A percentile compares a stretch with the other conserved stretches of the same genome.
These are phyloP conservation scores for Tuta absoluta DNA, from an alignment of 2,888 invertebrate genomes.

Conservation along the genomic window DNA sequence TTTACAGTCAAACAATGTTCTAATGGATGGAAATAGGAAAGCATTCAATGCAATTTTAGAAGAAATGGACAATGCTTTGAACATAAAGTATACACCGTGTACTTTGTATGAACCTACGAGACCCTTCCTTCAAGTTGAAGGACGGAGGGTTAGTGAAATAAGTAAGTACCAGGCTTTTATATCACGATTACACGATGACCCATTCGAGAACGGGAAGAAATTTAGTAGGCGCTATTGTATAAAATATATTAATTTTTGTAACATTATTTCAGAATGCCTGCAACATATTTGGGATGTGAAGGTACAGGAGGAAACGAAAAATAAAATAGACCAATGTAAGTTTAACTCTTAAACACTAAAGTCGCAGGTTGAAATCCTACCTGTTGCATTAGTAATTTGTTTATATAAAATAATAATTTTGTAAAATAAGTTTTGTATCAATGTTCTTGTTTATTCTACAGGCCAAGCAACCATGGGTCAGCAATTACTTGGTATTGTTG, in stretches of 20 bases:
- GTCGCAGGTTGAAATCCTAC: background rate
- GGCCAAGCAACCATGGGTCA: background rate
- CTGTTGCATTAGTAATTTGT: background rate
- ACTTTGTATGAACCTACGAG: background rate
- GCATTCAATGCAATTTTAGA: background rate
- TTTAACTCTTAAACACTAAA: background rate
- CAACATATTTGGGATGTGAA: conserved; percentile 26
- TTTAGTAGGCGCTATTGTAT: too few relatives aligned
- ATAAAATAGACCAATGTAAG: conserved; percentile 9
- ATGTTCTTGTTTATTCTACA: background rate
- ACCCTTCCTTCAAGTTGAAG: background rate
- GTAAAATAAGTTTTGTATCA: background rate
- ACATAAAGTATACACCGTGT: background rate
- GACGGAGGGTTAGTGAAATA: conserved; percentile 15
- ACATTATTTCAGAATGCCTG: conserved; percentile 24
- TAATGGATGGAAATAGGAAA: background rate
- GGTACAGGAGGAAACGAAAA: conserved; percentile 6
- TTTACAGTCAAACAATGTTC: background rate
- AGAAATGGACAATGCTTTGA: conserved; percentile 2
- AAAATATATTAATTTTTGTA: background rate
- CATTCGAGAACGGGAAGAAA: too few relatives aligned
- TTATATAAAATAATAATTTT: background rate
- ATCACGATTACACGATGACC: background rate
- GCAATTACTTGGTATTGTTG: background rate
- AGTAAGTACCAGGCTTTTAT: background rate